These are phyloP conservation scores for Drosophila kurseongensis DNA, from an alignment of 1,140 invertebrate genomes.

Conservation along the genomic window DNA sequence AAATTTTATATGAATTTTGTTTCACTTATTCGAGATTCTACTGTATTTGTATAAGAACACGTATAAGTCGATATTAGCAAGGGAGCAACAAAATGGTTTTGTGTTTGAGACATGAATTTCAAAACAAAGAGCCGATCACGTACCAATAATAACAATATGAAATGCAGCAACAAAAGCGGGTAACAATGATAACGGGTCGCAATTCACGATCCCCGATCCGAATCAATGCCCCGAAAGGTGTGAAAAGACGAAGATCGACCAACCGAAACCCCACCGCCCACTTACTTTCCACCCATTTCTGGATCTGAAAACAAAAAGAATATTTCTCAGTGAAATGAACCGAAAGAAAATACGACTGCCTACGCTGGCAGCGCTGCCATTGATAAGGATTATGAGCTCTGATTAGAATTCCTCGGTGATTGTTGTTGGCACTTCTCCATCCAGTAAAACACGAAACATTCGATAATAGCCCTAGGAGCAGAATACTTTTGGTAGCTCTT, in stretches of 20 bases:
- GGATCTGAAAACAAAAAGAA: slow-evolving; percentile 2
- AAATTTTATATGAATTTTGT: not conserved
- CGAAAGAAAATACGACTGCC: not conserved
- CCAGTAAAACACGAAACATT: slow-evolving; percentile 47
- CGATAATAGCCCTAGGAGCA: slow-evolving; percentile 37
- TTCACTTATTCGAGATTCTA: not conserved
- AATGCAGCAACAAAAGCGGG: slow-evolving; percentile 45
- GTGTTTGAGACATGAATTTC: slow-evolving; percentile 39
- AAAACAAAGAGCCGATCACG: slow-evolving; percentile 48
- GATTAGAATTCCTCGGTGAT: slow-evolving; percentile 34
- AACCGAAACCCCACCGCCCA: not conserved
- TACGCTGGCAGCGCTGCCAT: slow-evolving; percentile 16
- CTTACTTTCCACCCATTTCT: not conserved
- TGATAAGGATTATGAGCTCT: slow-evolving; percentile 53
- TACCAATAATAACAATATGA: slow-evolving; percentile 48
- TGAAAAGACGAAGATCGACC: slow-evolving; percentile 30
- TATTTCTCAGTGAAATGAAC: slow-evolving; percentile 3
- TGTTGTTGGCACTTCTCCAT: slow-evolving; percentile 3
- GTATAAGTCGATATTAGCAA: slow-evolving; percentile 38
- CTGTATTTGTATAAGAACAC: slow-evolving; percentile 22
- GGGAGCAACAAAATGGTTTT: slow-evolving; percentile 26
- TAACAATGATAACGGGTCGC: slow-evolving; percentile 45
- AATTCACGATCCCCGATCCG: slow-evolving; percentile 19
- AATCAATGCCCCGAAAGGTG: slow-evolving; percentile 47
- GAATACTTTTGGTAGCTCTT: slow-evolving; percentile 46